A percentile compares a stretch with the other conserved stretches of the same genome.
Conservation (phyloP, 2,113 vertebrate species). For the Caranx melampygus region DNA sequence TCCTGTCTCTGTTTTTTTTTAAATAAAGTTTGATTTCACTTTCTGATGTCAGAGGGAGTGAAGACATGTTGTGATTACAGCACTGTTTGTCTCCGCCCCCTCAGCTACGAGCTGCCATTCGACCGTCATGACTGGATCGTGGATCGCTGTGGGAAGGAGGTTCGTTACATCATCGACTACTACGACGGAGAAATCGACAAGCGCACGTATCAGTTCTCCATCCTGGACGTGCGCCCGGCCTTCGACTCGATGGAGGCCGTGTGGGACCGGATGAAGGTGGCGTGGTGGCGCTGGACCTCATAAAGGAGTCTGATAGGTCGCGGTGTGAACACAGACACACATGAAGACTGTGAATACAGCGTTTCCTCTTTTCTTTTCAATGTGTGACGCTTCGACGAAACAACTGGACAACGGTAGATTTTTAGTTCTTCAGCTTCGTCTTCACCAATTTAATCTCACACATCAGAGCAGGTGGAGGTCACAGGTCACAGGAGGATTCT, state of each 20-base stretch:
- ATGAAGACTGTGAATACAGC: not conserved
- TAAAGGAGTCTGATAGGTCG: constrained; percentile 67
- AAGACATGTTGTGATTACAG: too few species aligned
- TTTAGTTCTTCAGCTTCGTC: too few species aligned
- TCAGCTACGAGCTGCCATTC: constrained; percentile 94
- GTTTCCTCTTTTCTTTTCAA: constrained; percentile 16
- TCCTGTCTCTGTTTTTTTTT: not conserved
- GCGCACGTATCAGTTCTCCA: constrained; percentile 90
- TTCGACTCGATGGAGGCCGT: constrained; percentile 90
- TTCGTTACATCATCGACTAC: constrained; percentile 96
- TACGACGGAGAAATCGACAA: constrained; percentile 91
- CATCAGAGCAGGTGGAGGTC: too few species aligned
- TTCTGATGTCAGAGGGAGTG: too few species aligned
- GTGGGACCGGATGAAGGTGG: constrained; percentile 96
- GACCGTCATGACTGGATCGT: constrained; percentile 97
- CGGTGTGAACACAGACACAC: not conserved
- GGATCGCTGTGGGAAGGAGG: constrained; percentile 93
- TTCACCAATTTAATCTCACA: too few species aligned
- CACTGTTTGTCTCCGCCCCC: not conserved
- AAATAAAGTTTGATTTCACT: not conserved
- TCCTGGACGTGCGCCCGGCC: constrained; percentile 94
- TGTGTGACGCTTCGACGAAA: constrained; percentile 23
- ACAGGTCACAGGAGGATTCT: too few species aligned
- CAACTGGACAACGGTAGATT: not conserved
- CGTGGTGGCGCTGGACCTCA: constrained; percentile 97